A percentile compares a stretch with the other conserved stretches of the same genome.
phyloP scores from a whole-genome alignment of 2,888 invertebrate genomes.

The Chaitophorus viminalis region DNA sequence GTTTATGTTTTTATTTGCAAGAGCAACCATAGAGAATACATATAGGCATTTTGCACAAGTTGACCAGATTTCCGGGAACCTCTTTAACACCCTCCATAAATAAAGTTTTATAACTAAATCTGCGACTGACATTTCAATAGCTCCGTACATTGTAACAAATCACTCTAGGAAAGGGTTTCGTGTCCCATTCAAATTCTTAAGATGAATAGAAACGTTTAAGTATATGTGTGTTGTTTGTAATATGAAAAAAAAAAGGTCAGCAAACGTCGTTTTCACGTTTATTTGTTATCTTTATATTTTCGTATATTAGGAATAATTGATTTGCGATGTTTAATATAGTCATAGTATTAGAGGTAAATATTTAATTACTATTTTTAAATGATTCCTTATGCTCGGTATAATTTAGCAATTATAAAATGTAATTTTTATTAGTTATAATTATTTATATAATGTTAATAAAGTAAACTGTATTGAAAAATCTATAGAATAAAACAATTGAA shows the following conservation, averaged over 20 bases:
- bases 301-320: no score
- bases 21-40: neutral
- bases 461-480: neutral
- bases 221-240: neutral
- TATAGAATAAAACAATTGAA: neutral
- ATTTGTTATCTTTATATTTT: no score
- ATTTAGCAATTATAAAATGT: neutral
- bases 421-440: neutral
- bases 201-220: neutral
- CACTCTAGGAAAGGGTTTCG: neutral
- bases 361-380: neutral
- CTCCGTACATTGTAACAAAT: neutral
- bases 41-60: neutral
- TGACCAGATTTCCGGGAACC: no score
- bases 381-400: neutral
- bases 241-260: neutral
- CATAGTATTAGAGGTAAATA: neutral
- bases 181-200: neutral
- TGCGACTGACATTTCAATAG: neutral
- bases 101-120: neutral
- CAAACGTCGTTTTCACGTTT: no score
- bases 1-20: neutral
- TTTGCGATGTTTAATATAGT: no score
- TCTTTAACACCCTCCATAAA: neutral
- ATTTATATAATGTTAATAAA: no score